A percentile compares a stretch with the other conserved stretches of the same genome.
These are phyloP conservation scores for Clostera curtula DNA, from an alignment of 2,888 invertebrate species.

Conservation along the genomic window DNA sequence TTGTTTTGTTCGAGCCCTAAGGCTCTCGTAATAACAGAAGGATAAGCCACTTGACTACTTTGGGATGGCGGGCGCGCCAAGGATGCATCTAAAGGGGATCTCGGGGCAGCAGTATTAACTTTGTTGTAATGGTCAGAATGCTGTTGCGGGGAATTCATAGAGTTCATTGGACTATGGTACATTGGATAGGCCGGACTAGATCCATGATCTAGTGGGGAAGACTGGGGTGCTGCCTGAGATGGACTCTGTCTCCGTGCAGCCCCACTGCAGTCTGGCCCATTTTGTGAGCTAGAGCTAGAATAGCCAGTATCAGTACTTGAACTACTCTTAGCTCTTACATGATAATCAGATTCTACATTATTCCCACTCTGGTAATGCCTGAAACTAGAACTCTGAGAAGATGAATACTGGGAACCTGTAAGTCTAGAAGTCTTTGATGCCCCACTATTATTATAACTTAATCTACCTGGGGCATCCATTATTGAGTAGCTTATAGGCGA, in stretches of 20 bases:
- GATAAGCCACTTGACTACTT: constrained; percentile 81
- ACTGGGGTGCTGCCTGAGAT: constrained; percentile 80
- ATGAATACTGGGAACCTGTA: constrained; percentile 67
- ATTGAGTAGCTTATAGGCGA: constrained; percentile 86
- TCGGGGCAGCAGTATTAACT: constrained; percentile 73
- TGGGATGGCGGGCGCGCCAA: constrained; percentile 77
- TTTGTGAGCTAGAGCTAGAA: constrained; percentile 77
- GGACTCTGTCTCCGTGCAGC: constrained; percentile 82
- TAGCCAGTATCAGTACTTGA: constrained; percentile 78
- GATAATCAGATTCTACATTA: constrained; percentile 76
- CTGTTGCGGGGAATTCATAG: constrained; percentile 82
- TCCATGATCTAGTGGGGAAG: constrained; percentile 82
- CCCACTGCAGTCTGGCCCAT: constrained; percentile 79
- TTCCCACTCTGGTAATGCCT: constrained; percentile 78
- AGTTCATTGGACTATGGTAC: constrained; percentile 89
- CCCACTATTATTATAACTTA: constrained; percentile 74
- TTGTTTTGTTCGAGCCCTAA: constrained; percentile 77
- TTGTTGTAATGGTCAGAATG: constrained; percentile 72
- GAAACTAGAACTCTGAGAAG: constrained; percentile 70
- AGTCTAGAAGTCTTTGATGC: constrained; percentile 67
- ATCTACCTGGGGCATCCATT: constrained; percentile 79
- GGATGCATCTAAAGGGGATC: constrained; percentile 82
- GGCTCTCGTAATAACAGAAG: constrained; percentile 87
- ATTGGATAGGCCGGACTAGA: constrained; percentile 88
- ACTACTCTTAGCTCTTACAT: constrained; percentile 76